phyloP scores from a whole-genome alignment of 92 coral and sea anemone species.

The Hydrozoanthus gracilis region DNA sequence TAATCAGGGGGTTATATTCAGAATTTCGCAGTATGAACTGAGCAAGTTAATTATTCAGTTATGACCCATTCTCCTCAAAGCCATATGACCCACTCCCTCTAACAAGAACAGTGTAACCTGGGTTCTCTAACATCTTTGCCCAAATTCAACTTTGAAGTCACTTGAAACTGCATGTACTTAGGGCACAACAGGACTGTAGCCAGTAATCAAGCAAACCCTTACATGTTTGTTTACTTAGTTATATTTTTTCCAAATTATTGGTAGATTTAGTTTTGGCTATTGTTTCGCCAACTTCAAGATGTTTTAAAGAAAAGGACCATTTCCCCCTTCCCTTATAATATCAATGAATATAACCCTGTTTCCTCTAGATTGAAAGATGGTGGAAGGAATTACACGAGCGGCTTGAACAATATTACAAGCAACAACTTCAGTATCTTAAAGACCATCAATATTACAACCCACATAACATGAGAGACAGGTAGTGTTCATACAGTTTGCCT shows the following conservation, averaged over 20 bases:
- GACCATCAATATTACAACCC: slow-evolving; percentile 25
- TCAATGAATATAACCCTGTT: slow-evolving; percentile 1
- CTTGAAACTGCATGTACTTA: background rate
- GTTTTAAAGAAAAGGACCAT: background rate
- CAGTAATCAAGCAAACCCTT: slow-evolving; percentile 20
- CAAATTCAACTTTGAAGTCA: background rate
- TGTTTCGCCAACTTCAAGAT: background rate
- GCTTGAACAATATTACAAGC: slow-evolving; percentile 8
- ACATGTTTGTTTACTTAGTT: background rate
- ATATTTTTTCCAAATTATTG: background rate
- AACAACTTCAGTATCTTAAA: slow-evolving; percentile 23
- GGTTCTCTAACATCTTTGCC: slow-evolving; percentile 12
- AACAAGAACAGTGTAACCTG: background rate
- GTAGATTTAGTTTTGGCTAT: background rate
- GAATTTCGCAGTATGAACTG: slow-evolving; percentile 22
- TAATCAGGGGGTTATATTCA: slow-evolving; percentile 8
- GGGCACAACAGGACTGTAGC: slow-evolving; percentile 16
- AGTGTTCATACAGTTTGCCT: slow-evolving; percentile 18
- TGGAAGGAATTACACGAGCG: slow-evolving; percentile 21
- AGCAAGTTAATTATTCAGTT: slow-evolving; percentile 24
- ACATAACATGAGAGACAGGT: slow-evolving; percentile 31
- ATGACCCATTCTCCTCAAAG: background rate
- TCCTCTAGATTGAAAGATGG: slow-evolving; percentile 34
- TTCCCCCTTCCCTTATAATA: background rate
- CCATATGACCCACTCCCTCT: slow-evolving; percentile 13